Evolutionary conservation across 2,113 vertebrate genomes (phyloP).

Genomic region (Actinemys pallida): DNA sequence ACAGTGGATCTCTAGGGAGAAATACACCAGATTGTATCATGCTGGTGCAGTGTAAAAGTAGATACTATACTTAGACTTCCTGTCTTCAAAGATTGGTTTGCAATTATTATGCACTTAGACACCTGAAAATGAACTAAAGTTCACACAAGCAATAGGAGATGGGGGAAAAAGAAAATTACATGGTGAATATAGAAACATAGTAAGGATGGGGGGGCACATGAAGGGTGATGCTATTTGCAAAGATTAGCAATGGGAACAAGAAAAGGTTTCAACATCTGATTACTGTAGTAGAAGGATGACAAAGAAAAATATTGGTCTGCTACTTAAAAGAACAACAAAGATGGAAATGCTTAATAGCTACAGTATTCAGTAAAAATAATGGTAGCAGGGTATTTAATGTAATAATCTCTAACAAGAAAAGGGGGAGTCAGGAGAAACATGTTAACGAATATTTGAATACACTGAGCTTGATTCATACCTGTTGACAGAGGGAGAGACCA

Average conservation of each 20-base stretch:
- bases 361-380: not conserved
- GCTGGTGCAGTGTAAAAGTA: constrained; percentile 37
- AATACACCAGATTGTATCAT: constrained; percentile 21
- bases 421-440: not conserved
- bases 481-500: not conserved
- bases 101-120: not conserved
- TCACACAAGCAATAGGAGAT: not conserved
- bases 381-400: not conserved
- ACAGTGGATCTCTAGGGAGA: constrained; percentile 40
- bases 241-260: not conserved
- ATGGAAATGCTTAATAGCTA: not conserved
- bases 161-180: not conserved
- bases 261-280: not conserved
- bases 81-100: not conserved
- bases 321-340: constrained; percentile 5
- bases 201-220: not conserved
- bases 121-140: not conserved
- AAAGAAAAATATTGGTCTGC: not conserved
- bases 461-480: not conserved
- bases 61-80: not conserved
- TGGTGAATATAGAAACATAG: not conserved
- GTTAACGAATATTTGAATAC: not conserved
- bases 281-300: not conserved
- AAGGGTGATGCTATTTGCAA: not conserved
- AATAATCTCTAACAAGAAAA: constrained; percentile 1